A percentile compares a stretch with the other conserved stretches of the same genome.
Conservation (phyloP, 23 tunicate genomes). For the Halocynthia roretzi region DNA sequence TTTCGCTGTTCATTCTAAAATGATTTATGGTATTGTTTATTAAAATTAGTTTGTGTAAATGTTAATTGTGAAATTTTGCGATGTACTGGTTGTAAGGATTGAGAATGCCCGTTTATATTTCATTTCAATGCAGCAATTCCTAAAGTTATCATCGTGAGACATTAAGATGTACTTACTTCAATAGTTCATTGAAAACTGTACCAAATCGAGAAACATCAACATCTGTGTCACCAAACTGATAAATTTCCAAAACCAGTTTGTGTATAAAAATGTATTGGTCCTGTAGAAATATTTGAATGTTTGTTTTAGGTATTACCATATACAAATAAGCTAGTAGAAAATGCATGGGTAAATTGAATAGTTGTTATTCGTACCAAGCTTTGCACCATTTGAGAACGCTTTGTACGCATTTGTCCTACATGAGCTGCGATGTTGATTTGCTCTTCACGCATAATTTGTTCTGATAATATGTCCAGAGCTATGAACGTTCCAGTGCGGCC, state of each 20-base stretch:
- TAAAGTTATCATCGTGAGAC: too few species aligned
- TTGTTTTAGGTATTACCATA: neutral
- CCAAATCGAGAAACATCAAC: slow-evolving; percentile 37
- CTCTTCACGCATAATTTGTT: neutral
- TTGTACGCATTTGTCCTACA: slow-evolving; percentile 12
- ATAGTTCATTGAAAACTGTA: neutral
- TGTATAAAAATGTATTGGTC: slow-evolving; percentile 57
- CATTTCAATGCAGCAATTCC: too few species aligned
- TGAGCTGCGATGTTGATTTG: slow-evolving; percentile 2
- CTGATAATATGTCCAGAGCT: slow-evolving; percentile 8
- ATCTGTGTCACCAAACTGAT: slow-evolving; percentile 28
- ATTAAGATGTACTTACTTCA: neutral
- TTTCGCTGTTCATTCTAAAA: neutral
- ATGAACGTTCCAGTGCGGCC: slow-evolving; percentile 30
- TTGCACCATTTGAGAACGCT: slow-evolving; percentile 25
- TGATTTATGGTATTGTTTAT: too few species aligned
- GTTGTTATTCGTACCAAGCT: slow-evolving; percentile 6
- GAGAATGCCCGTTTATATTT: too few species aligned
- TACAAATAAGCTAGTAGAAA: neutral
- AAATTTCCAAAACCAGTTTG: slow-evolving; percentile 49
- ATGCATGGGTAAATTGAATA: neutral
- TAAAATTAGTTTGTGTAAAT: too few species aligned
- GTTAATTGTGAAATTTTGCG: too few species aligned
- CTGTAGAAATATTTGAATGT: slow-evolving; percentile 1
- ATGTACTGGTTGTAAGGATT: too few species aligned